Percentiles rank a stretch among this genome's conserved stretches.
These are phyloP conservation scores for Pseudochirops corinnae DNA, from an alignment of 2,797 vertebrate genomes.

Conservation along the genomic window DNA sequence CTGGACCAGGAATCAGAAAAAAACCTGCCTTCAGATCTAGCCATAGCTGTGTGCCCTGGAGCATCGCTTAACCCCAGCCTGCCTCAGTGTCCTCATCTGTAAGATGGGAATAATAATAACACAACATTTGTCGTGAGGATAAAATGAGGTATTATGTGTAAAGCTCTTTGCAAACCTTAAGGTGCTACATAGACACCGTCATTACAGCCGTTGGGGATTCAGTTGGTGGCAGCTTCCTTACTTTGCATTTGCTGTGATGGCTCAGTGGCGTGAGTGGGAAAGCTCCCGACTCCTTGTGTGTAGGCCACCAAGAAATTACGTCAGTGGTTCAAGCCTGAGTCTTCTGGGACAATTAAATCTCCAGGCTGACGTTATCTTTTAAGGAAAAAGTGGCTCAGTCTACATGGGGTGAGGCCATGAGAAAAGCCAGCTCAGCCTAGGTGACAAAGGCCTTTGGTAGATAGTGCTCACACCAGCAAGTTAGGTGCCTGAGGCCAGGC, in stretches of 20 bases:
- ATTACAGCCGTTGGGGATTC: background rate
- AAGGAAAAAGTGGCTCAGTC: background rate
- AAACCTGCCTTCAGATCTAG: background rate
- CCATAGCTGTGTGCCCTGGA: background rate
- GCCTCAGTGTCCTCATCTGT: background rate
- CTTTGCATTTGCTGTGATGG: background rate
- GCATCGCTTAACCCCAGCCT: background rate
- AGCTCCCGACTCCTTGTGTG: background rate
- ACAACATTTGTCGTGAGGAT: background rate
- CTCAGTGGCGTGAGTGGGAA: background rate
- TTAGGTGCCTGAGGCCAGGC: background rate
- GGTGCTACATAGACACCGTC: background rate
- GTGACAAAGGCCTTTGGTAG: background rate
- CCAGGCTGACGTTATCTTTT: background rate
- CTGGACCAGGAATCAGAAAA: background rate
- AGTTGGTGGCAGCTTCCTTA: background rate
- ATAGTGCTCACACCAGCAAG: conserved; percentile 1
- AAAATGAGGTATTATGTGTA: background rate
- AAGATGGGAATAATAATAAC: background rate
- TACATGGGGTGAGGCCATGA: background rate
- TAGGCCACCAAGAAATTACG: background rate
- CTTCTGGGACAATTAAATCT: background rate
- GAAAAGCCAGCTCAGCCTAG: background rate
- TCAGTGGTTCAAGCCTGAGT: background rate
- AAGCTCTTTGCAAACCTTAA: background rate